A percentile compares a stretch with the other conserved stretches of the same genome.
Evolutionary conservation across 2,888 invertebrate species (phyloP).

Genomic region (Sinodicranocentrus sp.): DNA sequence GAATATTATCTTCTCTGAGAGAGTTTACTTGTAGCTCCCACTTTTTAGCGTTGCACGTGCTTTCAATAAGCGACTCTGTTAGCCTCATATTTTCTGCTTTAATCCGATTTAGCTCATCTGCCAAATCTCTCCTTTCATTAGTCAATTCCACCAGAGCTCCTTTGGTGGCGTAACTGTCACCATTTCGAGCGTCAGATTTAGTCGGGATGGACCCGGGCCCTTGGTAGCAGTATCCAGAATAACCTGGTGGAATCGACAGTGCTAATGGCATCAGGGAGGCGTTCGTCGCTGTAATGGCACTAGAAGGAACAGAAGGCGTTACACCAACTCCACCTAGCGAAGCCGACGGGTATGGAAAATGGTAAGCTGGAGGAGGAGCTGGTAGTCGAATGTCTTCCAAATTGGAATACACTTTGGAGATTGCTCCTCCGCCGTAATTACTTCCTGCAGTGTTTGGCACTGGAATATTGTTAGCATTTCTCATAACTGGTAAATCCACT

Average conservation of each 20-base stretch:
- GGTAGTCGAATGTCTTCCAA: constrained; percentile 21
- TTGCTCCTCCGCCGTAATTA: not conserved
- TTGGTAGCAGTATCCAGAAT: constrained; percentile 46
- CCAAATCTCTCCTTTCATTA: constrained; percentile 21
- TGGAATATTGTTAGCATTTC: not conserved
- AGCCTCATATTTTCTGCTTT: constrained; percentile 46
- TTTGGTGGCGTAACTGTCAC: not conserved
- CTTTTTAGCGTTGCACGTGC: constrained; percentile 47
- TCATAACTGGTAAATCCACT: constrained; percentile 30
- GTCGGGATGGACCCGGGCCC: constrained; percentile 15
- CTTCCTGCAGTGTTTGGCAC: not conserved
- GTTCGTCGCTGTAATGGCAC: not conserved
- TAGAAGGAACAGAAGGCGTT: not conserved
- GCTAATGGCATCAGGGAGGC: constrained; percentile 20
- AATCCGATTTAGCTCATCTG: constrained; percentile 43
- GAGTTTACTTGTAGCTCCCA: constrained; percentile 57
- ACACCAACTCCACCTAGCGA: not conserved
- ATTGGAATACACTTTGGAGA: not conserved
- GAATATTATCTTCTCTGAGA: constrained; percentile 43
- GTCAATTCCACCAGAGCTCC: too few species aligned
- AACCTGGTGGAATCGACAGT: constrained; percentile 24
- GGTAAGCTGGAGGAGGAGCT: constrained; percentile 11
- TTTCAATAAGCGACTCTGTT: constrained; percentile 44
- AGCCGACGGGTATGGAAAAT: constrained; percentile 14
- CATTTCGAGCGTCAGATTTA: not conserved